Evolutionary conservation across 2,888 invertebrate species (phyloP).

Genomic region (Melanotus villosus): DNA sequence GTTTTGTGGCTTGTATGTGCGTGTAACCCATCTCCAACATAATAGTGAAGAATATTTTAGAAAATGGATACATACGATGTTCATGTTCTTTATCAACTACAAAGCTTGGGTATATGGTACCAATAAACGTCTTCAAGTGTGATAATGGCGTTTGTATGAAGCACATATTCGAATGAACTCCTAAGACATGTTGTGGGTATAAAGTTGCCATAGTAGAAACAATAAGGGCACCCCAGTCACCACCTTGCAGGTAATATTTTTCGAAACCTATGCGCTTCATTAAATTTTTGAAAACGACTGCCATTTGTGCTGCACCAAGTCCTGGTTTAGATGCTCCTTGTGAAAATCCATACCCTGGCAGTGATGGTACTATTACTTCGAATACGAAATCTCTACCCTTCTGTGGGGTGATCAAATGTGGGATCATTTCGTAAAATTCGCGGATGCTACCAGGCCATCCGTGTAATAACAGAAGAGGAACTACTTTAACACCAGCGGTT

Average conservation of each 20-base stretch:
- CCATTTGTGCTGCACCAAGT: constrained; percentile 72
- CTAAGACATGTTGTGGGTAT: constrained; percentile 74
- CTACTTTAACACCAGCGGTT: constrained; percentile 63
- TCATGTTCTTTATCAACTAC: constrained; percentile 68
- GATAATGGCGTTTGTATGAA: constrained; percentile 45
- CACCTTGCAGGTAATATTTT: constrained; percentile 80
- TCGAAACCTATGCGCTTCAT: constrained; percentile 80
- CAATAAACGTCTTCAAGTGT: constrained; percentile 44
- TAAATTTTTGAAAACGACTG: constrained; percentile 75
- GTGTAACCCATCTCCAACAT: constrained; percentile 75
- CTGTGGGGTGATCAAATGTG: constrained; percentile 73
- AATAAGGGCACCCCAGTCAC: constrained; percentile 85
- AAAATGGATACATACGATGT: constrained; percentile 70
- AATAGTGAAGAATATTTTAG: constrained; percentile 65
- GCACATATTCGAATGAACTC: constrained; percentile 66
- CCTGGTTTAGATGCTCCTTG: constrained; percentile 74
- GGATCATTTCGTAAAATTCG: constrained; percentile 86
- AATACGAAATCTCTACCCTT: constrained; percentile 74
- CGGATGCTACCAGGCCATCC: constrained; percentile 93
- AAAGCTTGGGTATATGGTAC: constrained; percentile 46
- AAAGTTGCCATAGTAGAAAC: constrained; percentile 74
- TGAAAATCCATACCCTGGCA: constrained; percentile 71
- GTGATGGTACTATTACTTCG: constrained; percentile 74
- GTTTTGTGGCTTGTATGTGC: constrained; percentile 90
- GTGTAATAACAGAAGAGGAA: constrained; percentile 82